Evolutionary conservation across 1,140 invertebrate species (phyloP).

Genomic region (Zaprionus nigranus): DNA sequence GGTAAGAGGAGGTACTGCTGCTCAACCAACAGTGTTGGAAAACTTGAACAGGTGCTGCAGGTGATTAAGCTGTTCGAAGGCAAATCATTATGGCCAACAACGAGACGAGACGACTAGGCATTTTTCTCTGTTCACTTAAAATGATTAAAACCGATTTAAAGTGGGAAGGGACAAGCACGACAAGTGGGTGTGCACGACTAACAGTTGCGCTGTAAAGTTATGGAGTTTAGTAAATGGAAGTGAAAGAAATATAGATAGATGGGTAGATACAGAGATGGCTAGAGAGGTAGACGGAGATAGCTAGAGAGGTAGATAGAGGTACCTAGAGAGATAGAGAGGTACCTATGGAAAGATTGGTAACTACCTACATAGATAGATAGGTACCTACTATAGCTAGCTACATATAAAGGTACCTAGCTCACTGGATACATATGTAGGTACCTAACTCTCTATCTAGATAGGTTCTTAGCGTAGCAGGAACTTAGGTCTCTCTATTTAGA

Average conservation of each 20-base stretch:
- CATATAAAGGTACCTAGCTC: too few species aligned
- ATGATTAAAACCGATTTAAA: conserved; percentile 73
- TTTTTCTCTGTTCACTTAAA: conserved; percentile 60
- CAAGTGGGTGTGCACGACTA: background rate
- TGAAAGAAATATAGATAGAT: background rate
- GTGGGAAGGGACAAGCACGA: conserved; percentile 14
- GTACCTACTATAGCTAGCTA: too few species aligned
- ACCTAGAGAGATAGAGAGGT: too few species aligned
- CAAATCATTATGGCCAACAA: conserved; percentile 39
- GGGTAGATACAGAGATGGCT: background rate
- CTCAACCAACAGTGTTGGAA: background rate
- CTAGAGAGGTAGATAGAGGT: too few species aligned
- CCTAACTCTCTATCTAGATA: too few species aligned
- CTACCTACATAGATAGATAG: background rate
- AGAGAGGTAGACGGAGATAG: background rate
- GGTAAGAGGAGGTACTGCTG: background rate
- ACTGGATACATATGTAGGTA: too few species aligned
- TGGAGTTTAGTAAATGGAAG: background rate
- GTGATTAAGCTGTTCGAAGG: conserved; percentile 43
- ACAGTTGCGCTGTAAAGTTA: conserved; percentile 2
- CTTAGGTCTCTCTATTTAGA: background rate
- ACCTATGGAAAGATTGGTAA: too few species aligned
- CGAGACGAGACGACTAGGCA: conserved; percentile 14
- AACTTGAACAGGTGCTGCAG: conserved; percentile 21
- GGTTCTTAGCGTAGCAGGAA: too few species aligned